Percentiles rank a stretch among this genome's conserved stretches.
phyloP scores from a whole-genome alignment of 2,888 invertebrate species.

The Nephrotoma appendiculata region DNA sequence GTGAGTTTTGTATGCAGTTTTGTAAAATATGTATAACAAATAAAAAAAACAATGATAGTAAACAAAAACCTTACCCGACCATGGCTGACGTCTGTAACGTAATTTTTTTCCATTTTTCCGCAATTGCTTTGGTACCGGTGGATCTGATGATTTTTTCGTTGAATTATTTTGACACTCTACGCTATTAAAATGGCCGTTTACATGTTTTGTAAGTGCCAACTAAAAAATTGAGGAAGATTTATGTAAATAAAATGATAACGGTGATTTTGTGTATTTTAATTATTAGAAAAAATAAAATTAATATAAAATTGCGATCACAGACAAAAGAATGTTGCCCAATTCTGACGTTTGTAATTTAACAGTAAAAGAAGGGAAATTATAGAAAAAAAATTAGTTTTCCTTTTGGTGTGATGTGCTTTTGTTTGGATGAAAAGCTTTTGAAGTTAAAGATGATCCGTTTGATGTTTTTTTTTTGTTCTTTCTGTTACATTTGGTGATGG shows the following conservation, averaged over 20 bases:
- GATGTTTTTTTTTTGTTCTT: background rate
- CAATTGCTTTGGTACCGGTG: slow-evolving; percentile 60
- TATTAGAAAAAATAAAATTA: background rate
- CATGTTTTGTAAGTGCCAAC: slow-evolving; percentile 72
- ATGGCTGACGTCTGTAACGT: slow-evolving; percentile 73
- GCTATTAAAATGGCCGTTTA: slow-evolving; percentile 76
- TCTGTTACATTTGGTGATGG: background rate
- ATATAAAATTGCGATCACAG: background rate
- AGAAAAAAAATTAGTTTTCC: background rate
- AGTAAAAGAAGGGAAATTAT: background rate
- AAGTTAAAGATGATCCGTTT: background rate
- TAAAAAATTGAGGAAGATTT: slow-evolving; percentile 12
- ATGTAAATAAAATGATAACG: background rate
- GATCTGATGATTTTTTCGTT: slow-evolving; percentile 57
- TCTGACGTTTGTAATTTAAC: background rate
- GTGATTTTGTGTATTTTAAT: background rate
- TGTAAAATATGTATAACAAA: background rate
- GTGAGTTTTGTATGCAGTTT: background rate
- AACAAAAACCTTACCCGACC: slow-evolving; percentile 54
- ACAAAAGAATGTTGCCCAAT: background rate
- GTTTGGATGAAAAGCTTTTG: background rate
- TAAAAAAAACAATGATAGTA: slow-evolving; percentile 10
- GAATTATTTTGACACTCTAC: slow-evolving; percentile 37
- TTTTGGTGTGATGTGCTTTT: background rate
- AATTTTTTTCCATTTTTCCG: slow-evolving; percentile 79